These are phyloP conservation scores for Dendronephthya gigantea DNA, from an alignment of 64 coral and sea anemone genomes.

Conservation along the genomic window DNA sequence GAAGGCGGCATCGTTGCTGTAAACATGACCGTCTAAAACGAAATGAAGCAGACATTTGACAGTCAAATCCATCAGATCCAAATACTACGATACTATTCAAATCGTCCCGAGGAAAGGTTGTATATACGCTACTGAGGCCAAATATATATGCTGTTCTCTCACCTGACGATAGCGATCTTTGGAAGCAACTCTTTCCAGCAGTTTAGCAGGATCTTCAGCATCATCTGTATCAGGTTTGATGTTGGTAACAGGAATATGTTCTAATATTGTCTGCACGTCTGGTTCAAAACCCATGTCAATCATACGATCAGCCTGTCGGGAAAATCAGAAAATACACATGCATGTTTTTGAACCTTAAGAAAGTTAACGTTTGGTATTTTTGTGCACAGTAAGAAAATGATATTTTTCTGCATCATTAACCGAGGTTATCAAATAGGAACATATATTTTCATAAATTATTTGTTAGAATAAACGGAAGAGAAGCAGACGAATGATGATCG, in stretches of 20 bases:
- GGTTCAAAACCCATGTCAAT: constrained; percentile 99
- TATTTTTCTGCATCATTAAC: too few relatives aligned
- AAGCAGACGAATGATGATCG: too few relatives aligned
- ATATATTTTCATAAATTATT: too few relatives aligned
- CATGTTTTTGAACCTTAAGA: too few relatives aligned
- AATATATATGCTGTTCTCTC: background rate
- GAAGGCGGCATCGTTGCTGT: constrained; percentile 99
- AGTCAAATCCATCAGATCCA: too few relatives aligned
- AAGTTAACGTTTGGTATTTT: too few relatives aligned
- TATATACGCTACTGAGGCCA: too few relatives aligned
- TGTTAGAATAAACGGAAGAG: background rate
- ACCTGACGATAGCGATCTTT: constrained; percentile 40
- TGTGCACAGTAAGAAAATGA: too few relatives aligned
- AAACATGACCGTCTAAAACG: constrained; percentile 88
- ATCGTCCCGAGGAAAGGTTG: too few relatives aligned
- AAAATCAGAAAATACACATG: too few relatives aligned
- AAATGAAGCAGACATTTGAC: background rate
- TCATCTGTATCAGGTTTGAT: constrained; percentile 86
- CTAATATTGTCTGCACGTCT: constrained; percentile 92
- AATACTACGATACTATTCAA: too few relatives aligned
- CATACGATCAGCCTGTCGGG: constrained; percentile 90
- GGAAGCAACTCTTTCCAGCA: constrained; percentile 25
- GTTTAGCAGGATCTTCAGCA: constrained; percentile 83
- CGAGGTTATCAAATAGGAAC: too few relatives aligned
- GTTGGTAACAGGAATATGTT: constrained; percentile 90